Conservation (phyloP, 2,888 invertebrate species). For the Philereme transversata region DNA sequence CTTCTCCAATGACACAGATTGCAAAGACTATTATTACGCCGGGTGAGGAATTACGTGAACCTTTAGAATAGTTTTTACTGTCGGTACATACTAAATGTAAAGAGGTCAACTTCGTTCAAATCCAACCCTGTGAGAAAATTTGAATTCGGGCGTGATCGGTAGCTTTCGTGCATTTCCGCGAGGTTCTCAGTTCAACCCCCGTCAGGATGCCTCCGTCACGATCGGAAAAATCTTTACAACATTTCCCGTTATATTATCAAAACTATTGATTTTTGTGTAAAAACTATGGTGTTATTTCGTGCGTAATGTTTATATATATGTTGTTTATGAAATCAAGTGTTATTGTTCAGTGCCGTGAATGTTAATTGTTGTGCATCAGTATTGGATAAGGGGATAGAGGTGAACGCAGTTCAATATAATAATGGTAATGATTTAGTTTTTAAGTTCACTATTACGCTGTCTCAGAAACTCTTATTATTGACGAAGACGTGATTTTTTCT, state of each 20-base stretch:
- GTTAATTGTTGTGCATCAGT: slow-evolving; percentile 62
- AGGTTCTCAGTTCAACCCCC: slow-evolving; percentile 72
- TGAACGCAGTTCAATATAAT: slow-evolving; percentile 51
- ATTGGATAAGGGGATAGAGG: slow-evolving; percentile 42
- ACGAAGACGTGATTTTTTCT: neutral
- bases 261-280: slow-evolving; percentile 57
- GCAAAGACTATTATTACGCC: too few relatives aligned
- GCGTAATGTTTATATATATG: slow-evolving; percentile 35
- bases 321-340: slow-evolving; percentile 48
- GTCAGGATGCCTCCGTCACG: slow-evolving; percentile 67
- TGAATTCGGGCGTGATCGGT: slow-evolving; percentile 73
- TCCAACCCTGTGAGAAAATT: slow-evolving; percentile 64
- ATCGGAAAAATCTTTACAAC: slow-evolving; percentile 73
- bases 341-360: slow-evolving; percentile 64
- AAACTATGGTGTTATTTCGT: slow-evolving; percentile 53
- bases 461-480: slow-evolving; percentile 1
- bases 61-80: neutral
- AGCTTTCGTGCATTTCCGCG: slow-evolving; percentile 72
- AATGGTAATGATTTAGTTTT: slow-evolving; percentile 51
- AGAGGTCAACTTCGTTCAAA: slow-evolving; percentile 35
- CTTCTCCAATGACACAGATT: too few relatives aligned
- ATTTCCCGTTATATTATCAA: slow-evolving; percentile 55
- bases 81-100: slow-evolving; percentile 7
- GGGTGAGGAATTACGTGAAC: too few relatives aligned
- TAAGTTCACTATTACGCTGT: neutral